Base-by-base conservation (phyloP, 2,888 invertebrate species). In the Erebia aethiops region DNA sequence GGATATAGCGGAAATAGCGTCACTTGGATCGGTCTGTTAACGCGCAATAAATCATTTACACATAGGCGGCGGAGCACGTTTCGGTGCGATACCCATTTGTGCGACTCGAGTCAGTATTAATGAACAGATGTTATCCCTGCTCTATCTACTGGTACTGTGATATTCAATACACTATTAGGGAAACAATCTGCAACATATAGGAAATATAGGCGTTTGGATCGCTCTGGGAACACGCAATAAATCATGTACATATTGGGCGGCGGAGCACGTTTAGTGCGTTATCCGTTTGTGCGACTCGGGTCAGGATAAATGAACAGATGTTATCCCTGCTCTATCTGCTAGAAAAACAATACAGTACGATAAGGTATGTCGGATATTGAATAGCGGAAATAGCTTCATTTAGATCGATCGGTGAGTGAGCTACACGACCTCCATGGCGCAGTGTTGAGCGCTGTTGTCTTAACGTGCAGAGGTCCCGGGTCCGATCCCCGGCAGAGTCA, bases 1-100 rank as follows among this genome's bases (percentile, higher is more conserved):
- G 16, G 41, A 43, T 43, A 60, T n/a, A 43, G 60, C 60, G 41
- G 60, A 60, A 60, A 60, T 60, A 60, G 60, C 41, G 35, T 16
- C 60, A 41, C 16, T n/a, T 18, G 10, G 60, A 60, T 60, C 60
- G 60, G 41, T 60, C 60, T 60, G n/a, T 35, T 16, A 16, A 60
- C 41, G 16, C 2, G 10, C 60, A 60, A 60, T 60, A 60, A 41
- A 60, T 60, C 60, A 43, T 16, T n/a, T 60, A 60, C n/a, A 7
- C 58, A n/a, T 51, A 51, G 14, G 35, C 58, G 58, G 35, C 0
- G 41, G 11, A 10, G 60, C 41, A 9, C 58, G 58, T n/a, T 13
- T 35, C 4, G 16, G 58, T n/a, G 35, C 41, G 9, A 10, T 52
- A 8, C n/a, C 8, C 9, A n/a, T 35, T 35, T 14, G 35, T 58